Evolutionary conservation across 2,113 vertebrate species (phyloP).

Genomic region (Ailuropoda melanoleuca): DNA sequence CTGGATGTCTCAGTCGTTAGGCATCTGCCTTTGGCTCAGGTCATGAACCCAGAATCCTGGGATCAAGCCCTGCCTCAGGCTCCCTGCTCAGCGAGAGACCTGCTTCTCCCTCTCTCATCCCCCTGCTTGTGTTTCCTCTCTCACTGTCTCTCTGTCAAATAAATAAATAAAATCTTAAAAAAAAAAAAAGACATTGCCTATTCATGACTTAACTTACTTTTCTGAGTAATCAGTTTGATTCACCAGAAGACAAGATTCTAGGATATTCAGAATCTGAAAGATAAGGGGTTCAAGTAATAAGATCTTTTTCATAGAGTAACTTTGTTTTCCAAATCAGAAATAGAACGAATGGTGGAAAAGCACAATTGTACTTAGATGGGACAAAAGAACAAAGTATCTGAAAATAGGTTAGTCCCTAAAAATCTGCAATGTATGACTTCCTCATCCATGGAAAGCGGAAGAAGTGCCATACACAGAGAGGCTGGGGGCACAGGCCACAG

Average conservation of each 20-base stretch:
- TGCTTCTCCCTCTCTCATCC: too few relatives aligned
- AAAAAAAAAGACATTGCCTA: not conserved
- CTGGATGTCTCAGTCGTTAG: not conserved
- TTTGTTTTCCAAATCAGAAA: constrained; percentile 18
- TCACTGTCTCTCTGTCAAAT: too few relatives aligned
- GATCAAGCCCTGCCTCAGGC: too few relatives aligned
- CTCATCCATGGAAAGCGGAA: not conserved
- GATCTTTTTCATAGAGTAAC: not conserved
- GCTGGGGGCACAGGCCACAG: too few relatives aligned
- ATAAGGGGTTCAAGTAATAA: not conserved
- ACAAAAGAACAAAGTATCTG: not conserved
- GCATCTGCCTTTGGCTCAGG: too few relatives aligned
- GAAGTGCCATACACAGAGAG: not conserved
- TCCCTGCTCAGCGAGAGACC: too few relatives aligned
- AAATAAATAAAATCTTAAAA: too few relatives aligned
- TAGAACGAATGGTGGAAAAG: not conserved
- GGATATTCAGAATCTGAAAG: not conserved
- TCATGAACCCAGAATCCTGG: too few relatives aligned
- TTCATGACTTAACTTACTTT: not conserved
- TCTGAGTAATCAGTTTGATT: not conserved
- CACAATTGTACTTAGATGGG: not conserved
- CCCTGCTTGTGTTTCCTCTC: too few relatives aligned
- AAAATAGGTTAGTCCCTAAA: not conserved
- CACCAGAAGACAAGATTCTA: not conserved
- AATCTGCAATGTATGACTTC: not conserved